These are phyloP conservation scores for Catocala sponsa DNA, from an alignment of 2,888 invertebrate genomes.

Conservation along the genomic window DNA sequence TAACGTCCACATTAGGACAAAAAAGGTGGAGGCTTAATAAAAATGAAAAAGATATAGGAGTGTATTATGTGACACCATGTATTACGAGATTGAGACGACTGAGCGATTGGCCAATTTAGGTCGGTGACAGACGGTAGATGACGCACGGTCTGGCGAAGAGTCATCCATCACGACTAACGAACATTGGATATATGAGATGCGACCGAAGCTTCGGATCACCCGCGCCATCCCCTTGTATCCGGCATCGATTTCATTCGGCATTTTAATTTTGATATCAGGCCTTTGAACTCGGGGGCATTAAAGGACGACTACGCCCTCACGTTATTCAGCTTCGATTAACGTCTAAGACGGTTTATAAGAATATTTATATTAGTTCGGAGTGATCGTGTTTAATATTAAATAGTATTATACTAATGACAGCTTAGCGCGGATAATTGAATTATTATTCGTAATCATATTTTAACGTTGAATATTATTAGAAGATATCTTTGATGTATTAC, in stretches of 20 bases:
- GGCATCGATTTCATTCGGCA: slow-evolving; percentile 53
- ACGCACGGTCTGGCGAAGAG: slow-evolving; percentile 42
- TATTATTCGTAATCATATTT: too few species aligned
- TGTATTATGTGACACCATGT: slow-evolving; percentile 38
- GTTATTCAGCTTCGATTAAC: neutral
- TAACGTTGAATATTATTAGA: too few species aligned
- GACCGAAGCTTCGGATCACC: slow-evolving; percentile 51
- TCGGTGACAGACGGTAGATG: slow-evolving; percentile 52
- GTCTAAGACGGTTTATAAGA: too few species aligned
- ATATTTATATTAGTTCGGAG: neutral
- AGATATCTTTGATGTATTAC: too few species aligned
- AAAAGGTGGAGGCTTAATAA: slow-evolving; percentile 23
- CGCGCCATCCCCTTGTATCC: slow-evolving; percentile 62
- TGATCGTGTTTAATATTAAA: too few species aligned
- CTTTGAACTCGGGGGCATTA: slow-evolving; percentile 36
- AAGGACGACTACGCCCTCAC: slow-evolving; percentile 20
- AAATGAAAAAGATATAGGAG: slow-evolving; percentile 37
- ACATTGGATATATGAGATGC: slow-evolving; percentile 67
- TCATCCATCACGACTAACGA: slow-evolving; percentile 75
- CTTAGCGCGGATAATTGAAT: too few species aligned
- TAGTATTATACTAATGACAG: too few species aligned
- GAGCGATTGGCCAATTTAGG: slow-evolving; percentile 60
- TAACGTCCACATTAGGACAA: slow-evolving; percentile 12
- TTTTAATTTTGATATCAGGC: slow-evolving; percentile 42
- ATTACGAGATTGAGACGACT: slow-evolving; percentile 48